phyloP scores from a whole-genome alignment of 2,113 vertebrate genomes.

The Bos indicus region DNA sequence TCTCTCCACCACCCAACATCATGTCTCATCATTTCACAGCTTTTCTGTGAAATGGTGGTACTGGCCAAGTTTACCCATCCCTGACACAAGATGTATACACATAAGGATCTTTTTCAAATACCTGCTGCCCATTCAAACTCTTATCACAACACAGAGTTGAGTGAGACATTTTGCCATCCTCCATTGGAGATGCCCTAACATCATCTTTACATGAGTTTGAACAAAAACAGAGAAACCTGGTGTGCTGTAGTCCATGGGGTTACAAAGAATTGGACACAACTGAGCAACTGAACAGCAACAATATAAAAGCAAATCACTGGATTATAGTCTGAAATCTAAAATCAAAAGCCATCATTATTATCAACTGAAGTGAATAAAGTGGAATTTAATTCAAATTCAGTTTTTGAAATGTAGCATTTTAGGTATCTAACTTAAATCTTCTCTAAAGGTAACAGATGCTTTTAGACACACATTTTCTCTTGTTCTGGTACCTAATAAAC shows the following conservation, averaged over 20 bases:
- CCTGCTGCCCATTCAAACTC: neutral
- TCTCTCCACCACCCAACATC: neutral
- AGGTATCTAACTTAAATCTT: constrained; percentile 36
- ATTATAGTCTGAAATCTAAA: neutral
- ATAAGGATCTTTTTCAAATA: neutral
- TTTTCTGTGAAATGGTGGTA: neutral
- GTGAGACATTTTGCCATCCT: neutral
- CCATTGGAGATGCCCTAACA: neutral
- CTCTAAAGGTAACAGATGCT: constrained; percentile 24
- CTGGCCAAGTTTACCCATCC: neutral
- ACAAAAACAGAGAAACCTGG: neutral
- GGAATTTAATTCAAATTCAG: neutral
- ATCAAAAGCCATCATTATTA: constrained; percentile 37
- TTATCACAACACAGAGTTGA: neutral
- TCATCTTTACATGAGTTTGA: neutral
- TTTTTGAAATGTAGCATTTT: constrained; percentile 57
- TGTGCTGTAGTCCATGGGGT: neutral
- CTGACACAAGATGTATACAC: neutral
- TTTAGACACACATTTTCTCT: constrained; percentile 41
- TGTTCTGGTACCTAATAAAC: constrained; percentile 51
- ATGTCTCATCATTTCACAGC: neutral
- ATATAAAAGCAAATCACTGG: neutral
- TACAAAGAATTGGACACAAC: neutral
- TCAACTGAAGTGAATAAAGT: constrained; percentile 20
- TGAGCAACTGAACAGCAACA: neutral